A percentile compares a stretch with the other conserved stretches of the same genome.
These are phyloP conservation scores for Pachyramphus minor DNA, from an alignment of 2,113 vertebrate genomes.

Conservation along the genomic window DNA sequence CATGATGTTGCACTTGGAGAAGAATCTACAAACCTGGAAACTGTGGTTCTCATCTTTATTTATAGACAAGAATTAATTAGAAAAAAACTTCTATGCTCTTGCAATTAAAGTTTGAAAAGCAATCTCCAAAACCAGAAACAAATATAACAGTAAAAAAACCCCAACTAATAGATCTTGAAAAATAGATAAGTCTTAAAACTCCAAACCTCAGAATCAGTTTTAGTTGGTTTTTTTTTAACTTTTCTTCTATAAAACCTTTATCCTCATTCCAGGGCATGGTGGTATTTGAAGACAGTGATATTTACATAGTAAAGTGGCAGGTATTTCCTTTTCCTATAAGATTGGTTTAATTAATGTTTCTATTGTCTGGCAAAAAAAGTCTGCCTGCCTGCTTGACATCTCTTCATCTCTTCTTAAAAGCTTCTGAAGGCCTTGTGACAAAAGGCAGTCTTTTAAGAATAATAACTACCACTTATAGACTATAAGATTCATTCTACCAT, in stretches of 20 bases:
- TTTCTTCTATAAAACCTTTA: not conserved
- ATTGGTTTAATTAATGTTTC: constrained; percentile 9
- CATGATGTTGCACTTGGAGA: not conserved
- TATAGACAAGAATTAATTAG: not conserved
- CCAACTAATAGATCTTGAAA: not conserved
- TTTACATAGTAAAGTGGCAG: not conserved
- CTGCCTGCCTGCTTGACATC: not conserved
- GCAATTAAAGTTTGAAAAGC: not conserved
- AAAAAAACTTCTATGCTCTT: not conserved
- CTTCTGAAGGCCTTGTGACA: not conserved
- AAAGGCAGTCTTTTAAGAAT: not conserved
- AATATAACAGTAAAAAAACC: not conserved
- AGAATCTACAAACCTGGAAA: not conserved
- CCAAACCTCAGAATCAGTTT: not conserved
- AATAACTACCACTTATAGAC: not conserved
- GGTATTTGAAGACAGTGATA: not conserved
- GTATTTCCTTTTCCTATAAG: not conserved
- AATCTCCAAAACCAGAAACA: not conserved
- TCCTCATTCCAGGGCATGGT: not conserved
- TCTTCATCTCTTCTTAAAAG: not conserved
- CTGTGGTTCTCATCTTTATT: not conserved
- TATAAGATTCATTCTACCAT: not conserved
- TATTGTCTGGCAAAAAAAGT: not conserved
- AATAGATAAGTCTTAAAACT: not conserved
- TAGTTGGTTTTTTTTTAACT: not conserved